Evolutionary conservation across 2,797 vertebrate species (phyloP), one percentile per base, ranked within the genome.

Genomic region (Sylvilagus floridanus): DNA sequence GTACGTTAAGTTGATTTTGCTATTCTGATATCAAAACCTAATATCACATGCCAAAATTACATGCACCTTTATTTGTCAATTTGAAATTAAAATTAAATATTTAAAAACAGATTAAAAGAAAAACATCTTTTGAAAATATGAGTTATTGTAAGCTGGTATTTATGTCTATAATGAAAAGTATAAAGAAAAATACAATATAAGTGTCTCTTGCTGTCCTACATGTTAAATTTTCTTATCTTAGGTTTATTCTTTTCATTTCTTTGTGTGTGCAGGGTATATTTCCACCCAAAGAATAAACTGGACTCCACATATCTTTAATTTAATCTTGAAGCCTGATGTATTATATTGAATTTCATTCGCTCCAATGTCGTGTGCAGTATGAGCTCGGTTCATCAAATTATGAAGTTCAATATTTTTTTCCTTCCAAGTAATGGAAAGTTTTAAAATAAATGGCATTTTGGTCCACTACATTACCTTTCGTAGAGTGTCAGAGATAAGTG

Each of bases 401-500:
- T 30, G 79, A 52, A 92, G 96, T 92, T 96, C 81, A 95, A 9
- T 82, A 93, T 83, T 95, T 96, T 96, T 95, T 84, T 93, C 87
- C 87, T 97, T 91, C 57, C 30, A 63, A 5, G 66, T 95, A 96
- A 96, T 90, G 82, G 26, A 91, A 96, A 93, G 81, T 72, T 94
- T 95, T 91, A 94, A 98, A 97, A 94, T 86, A 97, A 98, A 96
- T 96, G 78, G 89, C 54, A 96, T 96, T 97, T 97, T 19, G 54
- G 28, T 87, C 22, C 13, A 88, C 50, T 63, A 54, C 84, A 82
- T 96, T 94, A 63, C 24, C 91, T 91, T 96, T 96, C 90, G 89
- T 90, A 22, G 3, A 68, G 24, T 90, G 26, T 82, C 28, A 82
- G 42, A 83, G 92, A 69, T 65, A 97, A 97, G 86, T 52, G 14